phyloP scores from a whole-genome alignment of 2,888 invertebrate species.

The Lithophane leautieri region DNA sequence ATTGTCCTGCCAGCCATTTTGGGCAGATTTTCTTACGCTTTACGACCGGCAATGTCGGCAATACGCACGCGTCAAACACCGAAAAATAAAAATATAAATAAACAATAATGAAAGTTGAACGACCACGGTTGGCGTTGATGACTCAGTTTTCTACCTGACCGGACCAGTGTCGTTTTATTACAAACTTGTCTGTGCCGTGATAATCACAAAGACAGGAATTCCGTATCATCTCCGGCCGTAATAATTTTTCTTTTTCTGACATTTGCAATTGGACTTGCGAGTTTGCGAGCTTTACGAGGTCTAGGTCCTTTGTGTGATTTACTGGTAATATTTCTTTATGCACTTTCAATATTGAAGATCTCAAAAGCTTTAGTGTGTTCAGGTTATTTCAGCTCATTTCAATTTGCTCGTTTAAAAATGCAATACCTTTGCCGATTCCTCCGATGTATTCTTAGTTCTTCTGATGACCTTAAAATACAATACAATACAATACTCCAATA shows the following conservation, averaged over 20 bases:
- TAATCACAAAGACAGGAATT: slow-evolving; percentile 78
- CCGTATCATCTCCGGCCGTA: slow-evolving; percentile 70
- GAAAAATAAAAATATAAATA: slow-evolving; percentile 84
- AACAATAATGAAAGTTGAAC: slow-evolving; percentile 88
- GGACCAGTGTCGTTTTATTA: slow-evolving; percentile 74
- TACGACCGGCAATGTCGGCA: slow-evolving; percentile 58
- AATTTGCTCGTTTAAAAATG: slow-evolving; percentile 3
- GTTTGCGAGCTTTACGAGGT: slow-evolving; percentile 44
- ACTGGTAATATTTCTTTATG: slow-evolving; percentile 36
- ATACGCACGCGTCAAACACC: slow-evolving; percentile 77
- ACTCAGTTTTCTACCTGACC: slow-evolving; percentile 87
- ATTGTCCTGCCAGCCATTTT: slow-evolving; percentile 34
- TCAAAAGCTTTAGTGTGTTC: slow-evolving; percentile 11
- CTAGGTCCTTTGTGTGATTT: slow-evolving; percentile 52
- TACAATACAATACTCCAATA: slow-evolving; percentile 48
- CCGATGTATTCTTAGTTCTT: neutral
- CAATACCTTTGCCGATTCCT: neutral
- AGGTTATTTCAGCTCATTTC: slow-evolving; percentile 1
- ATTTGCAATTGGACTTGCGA: slow-evolving; percentile 44
- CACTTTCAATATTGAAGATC: slow-evolving; percentile 30
- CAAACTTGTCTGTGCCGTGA: slow-evolving; percentile 76
- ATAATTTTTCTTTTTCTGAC: slow-evolving; percentile 52
- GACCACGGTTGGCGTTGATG: slow-evolving; percentile 82
- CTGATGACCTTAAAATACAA: slow-evolving; percentile 22
- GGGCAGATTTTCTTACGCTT: slow-evolving; percentile 48